Evolutionary conservation across 1,140 invertebrate species (phyloP).

Genomic region (Dendroctonus ponderosae): DNA sequence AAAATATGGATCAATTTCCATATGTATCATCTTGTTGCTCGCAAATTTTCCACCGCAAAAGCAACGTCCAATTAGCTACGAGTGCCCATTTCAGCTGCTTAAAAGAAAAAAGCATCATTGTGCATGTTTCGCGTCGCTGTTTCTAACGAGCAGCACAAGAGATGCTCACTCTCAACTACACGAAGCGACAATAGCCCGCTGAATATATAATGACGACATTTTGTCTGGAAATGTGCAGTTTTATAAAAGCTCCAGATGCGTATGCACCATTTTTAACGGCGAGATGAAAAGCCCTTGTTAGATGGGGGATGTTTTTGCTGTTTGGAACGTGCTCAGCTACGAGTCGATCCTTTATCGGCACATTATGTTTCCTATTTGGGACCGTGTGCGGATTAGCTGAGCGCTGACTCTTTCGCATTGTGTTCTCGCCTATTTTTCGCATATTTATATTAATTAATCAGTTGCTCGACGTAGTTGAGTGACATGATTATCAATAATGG

Average conservation of each 20-base stretch:
- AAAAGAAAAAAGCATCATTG: constrained; percentile 27
- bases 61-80: constrained; percentile 21
- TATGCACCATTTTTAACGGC: constrained; percentile 9
- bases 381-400: too few relatives aligned
- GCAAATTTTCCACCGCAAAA: neutral
- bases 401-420: too few relatives aligned
- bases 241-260: constrained; percentile 9
- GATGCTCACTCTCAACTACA: constrained; percentile 20
- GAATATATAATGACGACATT: constrained; percentile 24
- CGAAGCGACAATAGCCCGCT: constrained; percentile 16
- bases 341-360: too few relatives aligned
- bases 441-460: too few relatives aligned
- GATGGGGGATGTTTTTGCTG: too few relatives aligned
- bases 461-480: too few relatives aligned
- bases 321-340: too few relatives aligned
- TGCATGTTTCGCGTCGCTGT: constrained; percentile 22
- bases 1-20: constrained; percentile 3
- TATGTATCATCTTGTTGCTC: too few relatives aligned
- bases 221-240: constrained; percentile 25
- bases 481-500: too few relatives aligned
- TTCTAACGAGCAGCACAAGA: constrained; percentile 27
- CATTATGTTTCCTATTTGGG: too few relatives aligned
- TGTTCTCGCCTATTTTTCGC: too few relatives aligned
- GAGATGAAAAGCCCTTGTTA: constrained; percentile 9
- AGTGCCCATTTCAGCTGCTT: constrained; percentile 23